Conservation (phyloP, 1,140 invertebrate genomes). For the Dysdera silvatica region DNA sequence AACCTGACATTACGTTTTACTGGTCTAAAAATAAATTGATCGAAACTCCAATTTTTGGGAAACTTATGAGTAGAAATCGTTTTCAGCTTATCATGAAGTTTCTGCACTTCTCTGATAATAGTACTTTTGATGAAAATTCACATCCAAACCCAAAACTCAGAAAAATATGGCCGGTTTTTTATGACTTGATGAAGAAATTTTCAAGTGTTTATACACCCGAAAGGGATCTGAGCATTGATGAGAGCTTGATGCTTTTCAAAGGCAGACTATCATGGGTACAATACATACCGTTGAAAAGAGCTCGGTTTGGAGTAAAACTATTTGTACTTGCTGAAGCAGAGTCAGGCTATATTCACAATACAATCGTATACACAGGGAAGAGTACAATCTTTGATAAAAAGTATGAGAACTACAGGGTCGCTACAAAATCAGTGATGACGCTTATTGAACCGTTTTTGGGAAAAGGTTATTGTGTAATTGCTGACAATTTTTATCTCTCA, state of each 20-base stretch:
- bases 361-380: not conserved
- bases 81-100: constrained; percentile 9
- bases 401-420: not conserved
- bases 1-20: not conserved
- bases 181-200: constrained; percentile 4
- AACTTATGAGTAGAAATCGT: not conserved
- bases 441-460: not conserved
- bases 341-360: not conserved
- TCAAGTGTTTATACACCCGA: constrained; percentile 6
- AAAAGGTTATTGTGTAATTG: not conserved
- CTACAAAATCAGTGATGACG: not conserved
- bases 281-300: constrained; percentile 3
- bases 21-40: constrained; percentile 6
- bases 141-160: constrained; percentile 5
- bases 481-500: not conserved
- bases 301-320: not conserved
- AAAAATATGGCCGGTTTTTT: not conserved
- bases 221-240: constrained; percentile 4
- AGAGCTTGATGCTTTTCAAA: not conserved
- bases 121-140: constrained; percentile 1
- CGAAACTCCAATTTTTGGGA: not conserved
- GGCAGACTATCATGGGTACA: constrained; percentile 1
- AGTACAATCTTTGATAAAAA: not conserved
- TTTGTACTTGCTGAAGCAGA: not conserved
- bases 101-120: constrained; percentile 5